phyloP scores from a whole-genome alignment of 2,888 invertebrate genomes.

The Autographa pulchrina region DNA sequence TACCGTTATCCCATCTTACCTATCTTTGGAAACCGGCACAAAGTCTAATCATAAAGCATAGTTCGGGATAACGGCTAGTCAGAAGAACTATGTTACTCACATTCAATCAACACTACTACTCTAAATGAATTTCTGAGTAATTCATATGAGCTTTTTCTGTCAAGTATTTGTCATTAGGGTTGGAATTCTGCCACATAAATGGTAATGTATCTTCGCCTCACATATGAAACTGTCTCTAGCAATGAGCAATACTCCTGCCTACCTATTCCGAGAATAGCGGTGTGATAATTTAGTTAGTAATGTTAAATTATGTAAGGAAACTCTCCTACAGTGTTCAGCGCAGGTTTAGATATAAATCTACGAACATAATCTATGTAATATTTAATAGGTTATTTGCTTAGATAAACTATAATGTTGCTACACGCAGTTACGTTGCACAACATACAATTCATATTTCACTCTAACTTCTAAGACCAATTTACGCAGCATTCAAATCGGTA shows the following conservation, averaged over 20 bases:
- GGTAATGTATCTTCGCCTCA: conserved; percentile 1
- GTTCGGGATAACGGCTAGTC: too few relatives aligned
- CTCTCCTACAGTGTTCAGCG: background rate
- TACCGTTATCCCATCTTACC: too few relatives aligned
- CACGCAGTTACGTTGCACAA: conserved; percentile 14
- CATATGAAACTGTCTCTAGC: background rate
- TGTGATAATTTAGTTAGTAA: background rate
- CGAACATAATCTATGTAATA: background rate
- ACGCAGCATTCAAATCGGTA: conserved; percentile 6
- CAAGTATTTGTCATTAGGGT: background rate
- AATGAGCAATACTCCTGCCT: background rate
- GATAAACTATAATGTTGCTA: conserved; percentile 16
- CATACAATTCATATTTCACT: background rate
- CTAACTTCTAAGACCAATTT: background rate
- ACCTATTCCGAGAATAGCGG: background rate
- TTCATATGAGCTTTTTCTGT: background rate
- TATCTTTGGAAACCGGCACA: too few relatives aligned
- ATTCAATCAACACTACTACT: background rate
- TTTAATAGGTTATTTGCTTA: conserved; percentile 19
- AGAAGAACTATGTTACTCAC: too few relatives aligned
- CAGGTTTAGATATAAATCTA: conserved; percentile 7
- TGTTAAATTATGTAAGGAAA: background rate
- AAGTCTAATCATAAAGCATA: too few relatives aligned
- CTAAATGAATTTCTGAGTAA: background rate
- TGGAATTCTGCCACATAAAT: background rate